These are phyloP conservation scores for Lasaia peninsularis DNA, from an alignment of 1,140 invertebrate species.

Conservation along the genomic window DNA sequence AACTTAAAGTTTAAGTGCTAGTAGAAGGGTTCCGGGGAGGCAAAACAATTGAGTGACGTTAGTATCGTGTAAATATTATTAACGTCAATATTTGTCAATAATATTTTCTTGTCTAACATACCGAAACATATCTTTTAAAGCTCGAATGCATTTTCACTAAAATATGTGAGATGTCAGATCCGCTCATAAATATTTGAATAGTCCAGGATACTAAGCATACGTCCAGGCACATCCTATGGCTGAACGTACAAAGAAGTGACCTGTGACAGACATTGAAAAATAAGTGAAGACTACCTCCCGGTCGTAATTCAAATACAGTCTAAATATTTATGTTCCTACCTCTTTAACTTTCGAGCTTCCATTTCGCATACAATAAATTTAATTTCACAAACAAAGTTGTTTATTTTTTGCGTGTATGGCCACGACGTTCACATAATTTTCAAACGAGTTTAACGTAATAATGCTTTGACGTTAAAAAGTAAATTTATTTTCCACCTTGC, in stretches of 20 bases:
- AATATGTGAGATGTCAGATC: conserved; percentile 4
- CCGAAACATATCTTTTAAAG: too few species aligned
- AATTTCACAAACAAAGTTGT: conserved; percentile 29
- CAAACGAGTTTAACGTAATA: conserved; percentile 23
- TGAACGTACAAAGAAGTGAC: conserved; percentile 39
- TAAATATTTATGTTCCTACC: conserved; percentile 56
- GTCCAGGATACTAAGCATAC: conserved; percentile 36
- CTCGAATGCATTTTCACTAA: neutral
- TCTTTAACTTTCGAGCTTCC: conserved; percentile 39
- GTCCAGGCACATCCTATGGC: conserved; percentile 36
- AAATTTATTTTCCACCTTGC: conserved; percentile 24
- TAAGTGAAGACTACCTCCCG: conserved; percentile 43
- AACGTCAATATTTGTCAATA: too few species aligned
- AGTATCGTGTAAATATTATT: too few species aligned
- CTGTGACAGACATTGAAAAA: conserved; percentile 61
- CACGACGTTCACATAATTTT: conserved; percentile 24
- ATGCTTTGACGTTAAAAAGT: conserved; percentile 26
- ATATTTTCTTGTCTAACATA: too few species aligned
- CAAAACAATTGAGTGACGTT: too few species aligned
- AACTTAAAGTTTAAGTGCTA: too few species aligned
- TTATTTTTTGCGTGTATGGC: conserved; percentile 26
- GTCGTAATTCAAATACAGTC: conserved; percentile 51
- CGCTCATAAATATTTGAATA: conserved; percentile 46
- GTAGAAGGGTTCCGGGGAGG: too few species aligned
- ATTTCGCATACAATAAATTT: conserved; percentile 44